Conservation (phyloP, 2,888 invertebrate genomes). For the Limnephilus marmoratus region DNA sequence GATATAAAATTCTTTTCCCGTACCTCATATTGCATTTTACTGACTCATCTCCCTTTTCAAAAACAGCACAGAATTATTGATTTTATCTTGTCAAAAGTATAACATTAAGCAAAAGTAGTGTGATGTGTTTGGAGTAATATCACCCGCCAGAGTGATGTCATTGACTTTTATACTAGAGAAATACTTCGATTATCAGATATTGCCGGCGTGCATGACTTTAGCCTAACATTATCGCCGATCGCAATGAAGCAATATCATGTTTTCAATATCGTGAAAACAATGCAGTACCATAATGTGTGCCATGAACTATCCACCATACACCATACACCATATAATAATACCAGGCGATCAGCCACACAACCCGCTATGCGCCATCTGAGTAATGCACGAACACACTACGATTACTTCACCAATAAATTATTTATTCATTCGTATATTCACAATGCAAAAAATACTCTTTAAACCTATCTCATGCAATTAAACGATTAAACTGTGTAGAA, state of each 20-base stretch:
- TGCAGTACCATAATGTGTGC: not conserved
- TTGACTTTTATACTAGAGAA: not conserved
- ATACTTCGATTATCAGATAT: not conserved
- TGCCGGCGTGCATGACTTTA: not conserved
- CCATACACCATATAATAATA: not conserved
- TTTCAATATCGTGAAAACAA: slow-evolving; percentile 23
- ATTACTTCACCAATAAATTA: not conserved
- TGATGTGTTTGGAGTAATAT: not conserved
- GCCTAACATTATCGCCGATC: not conserved
- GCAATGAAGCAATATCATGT: not conserved
- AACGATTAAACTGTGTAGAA: not conserved
- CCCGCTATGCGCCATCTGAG: not conserved
- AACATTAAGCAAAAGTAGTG: not conserved
- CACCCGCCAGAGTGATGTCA: not conserved
- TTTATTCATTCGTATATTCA: not conserved
- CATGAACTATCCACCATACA: not conserved
- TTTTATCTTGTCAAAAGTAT: not conserved
- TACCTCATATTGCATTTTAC: too few relatives aligned
- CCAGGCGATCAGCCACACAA: not conserved
- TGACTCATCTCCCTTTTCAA: too few relatives aligned
- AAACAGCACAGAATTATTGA: not conserved
- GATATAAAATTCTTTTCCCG: too few relatives aligned
- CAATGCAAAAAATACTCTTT: not conserved
- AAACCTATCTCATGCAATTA: not conserved
- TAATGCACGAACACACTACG: not conserved